Conservation (phyloP, 2,888 invertebrate genomes). For the Tetragonula carbonaria region DNA sequence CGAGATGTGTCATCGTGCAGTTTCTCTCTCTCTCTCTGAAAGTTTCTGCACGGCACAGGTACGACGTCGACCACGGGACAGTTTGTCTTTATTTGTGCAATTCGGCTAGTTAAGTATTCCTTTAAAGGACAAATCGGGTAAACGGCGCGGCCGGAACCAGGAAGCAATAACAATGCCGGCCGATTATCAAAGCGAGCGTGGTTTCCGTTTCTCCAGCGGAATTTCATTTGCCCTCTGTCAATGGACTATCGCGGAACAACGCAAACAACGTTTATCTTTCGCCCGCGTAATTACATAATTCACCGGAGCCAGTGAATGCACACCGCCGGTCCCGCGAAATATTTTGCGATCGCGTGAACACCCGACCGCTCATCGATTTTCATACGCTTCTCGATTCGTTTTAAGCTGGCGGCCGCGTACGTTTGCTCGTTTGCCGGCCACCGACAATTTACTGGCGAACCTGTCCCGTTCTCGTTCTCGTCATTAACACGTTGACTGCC, state of each 20-base stretch:
- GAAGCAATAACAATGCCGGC: slow-evolving; percentile 30
- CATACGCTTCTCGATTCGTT: slow-evolving; percentile 19
- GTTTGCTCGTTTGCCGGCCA: slow-evolving; percentile 7
- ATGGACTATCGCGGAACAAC: slow-evolving; percentile 29
- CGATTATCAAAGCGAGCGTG: slow-evolving; percentile 9
- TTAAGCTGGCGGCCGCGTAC: background rate
- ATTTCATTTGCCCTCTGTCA: slow-evolving; percentile 34
- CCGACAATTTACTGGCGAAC: slow-evolving; percentile 20
- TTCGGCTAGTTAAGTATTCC: background rate
- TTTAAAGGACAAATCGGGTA: background rate
- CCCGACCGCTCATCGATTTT: slow-evolving; percentile 23
- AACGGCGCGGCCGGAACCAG: background rate
- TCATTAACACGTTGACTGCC: background rate
- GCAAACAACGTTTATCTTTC: slow-evolving; percentile 34
- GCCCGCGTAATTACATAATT: slow-evolving; percentile 51
- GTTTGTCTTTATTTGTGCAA: background rate
- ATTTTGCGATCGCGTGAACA: slow-evolving; percentile 21
- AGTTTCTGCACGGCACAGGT: too few relatives aligned
- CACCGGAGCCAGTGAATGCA: background rate
- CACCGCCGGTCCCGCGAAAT: slow-evolving; percentile 4
- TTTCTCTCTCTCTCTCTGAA: too few relatives aligned
- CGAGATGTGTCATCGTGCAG: too few relatives aligned
- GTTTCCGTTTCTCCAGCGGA: background rate
- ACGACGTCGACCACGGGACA: too few relatives aligned
- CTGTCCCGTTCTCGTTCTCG: background rate